A percentile compares a stretch with the other conserved stretches of the same genome.
Conservation (phyloP, 2,113 vertebrate genomes). For the Aptenodytes patagonicus region DNA sequence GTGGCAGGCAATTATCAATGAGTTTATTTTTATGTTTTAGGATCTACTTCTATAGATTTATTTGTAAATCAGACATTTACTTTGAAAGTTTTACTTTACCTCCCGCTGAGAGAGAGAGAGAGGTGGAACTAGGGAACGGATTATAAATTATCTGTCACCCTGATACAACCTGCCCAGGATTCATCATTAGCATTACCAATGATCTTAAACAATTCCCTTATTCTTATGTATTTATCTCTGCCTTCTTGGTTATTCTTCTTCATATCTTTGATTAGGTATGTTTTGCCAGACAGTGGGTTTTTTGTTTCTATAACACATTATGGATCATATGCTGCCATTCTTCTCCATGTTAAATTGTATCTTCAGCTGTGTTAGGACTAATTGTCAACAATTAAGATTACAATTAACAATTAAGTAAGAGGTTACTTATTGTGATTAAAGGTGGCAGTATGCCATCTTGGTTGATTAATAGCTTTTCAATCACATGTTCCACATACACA, state of each 20-base stretch:
- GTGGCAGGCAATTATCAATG: neutral
- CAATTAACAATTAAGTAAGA: neutral
- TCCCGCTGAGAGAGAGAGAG: neutral
- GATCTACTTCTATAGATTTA: neutral
- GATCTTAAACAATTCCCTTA: neutral
- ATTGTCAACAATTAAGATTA: neutral
- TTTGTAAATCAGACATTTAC: neutral
- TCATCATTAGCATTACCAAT: neutral
- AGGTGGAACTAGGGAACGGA: neutral
- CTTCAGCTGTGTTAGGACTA: neutral
- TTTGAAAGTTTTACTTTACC: neutral
- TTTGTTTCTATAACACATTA: neutral
- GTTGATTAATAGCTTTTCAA: neutral
- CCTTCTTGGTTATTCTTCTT: neutral
- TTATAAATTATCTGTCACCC: neutral
- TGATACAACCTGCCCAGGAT: neutral
- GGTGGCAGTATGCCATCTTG: neutral
- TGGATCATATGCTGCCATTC: neutral
- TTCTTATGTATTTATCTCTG: neutral
- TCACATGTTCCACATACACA: neutral
- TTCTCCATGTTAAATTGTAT: neutral
- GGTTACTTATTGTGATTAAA: neutral
- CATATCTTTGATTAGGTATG: neutral
- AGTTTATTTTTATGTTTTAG: neutral
- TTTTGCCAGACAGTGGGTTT: neutral